A percentile compares a stretch with the other conserved stretches of the same genome.
These are phyloP conservation scores for Megastigmus dorsalis DNA, from an alignment of 2,888 invertebrate genomes.

Conservation along the genomic window DNA sequence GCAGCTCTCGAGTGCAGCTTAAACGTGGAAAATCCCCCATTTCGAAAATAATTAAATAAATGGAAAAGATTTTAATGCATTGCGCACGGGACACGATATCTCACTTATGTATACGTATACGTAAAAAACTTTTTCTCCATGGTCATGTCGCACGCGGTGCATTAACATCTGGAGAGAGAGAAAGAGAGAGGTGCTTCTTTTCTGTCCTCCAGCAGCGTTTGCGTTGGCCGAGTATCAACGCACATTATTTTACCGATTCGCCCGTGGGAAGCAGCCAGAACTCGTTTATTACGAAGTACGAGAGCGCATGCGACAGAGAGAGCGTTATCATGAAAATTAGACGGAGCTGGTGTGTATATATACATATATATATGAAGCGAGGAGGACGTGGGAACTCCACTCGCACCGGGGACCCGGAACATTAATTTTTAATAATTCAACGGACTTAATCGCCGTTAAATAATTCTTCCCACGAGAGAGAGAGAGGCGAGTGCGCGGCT, in stretches of 20 bases:
- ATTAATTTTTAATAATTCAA: slow-evolving; percentile 63
- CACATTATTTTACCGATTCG: slow-evolving; percentile 29
- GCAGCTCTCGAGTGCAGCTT: too few relatives aligned
- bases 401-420: slow-evolving; percentile 45
- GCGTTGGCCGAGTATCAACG: slow-evolving; percentile 24
- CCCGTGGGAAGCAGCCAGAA: slow-evolving; percentile 5
- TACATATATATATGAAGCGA: too few relatives aligned
- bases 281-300: slow-evolving; percentile 32
- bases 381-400: background rate
- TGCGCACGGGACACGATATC: slow-evolving; percentile 2
- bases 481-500: background rate
- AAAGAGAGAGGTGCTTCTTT: background rate
- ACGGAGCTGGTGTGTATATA: slow-evolving; percentile 27
- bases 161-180: slow-evolving; percentile 23
- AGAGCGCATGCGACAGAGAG: slow-evolving; percentile 3
- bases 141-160: background rate
- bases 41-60: too few relatives aligned
- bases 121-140: background rate
- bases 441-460: slow-evolving; percentile 58
- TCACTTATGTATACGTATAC: background rate
- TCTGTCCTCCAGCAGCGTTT: background rate
- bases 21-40: too few relatives aligned
- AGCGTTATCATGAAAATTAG: slow-evolving; percentile 57
- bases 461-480: slow-evolving; percentile 46
- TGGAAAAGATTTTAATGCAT: background rate